A percentile compares a stretch with the other conserved stretches of the same genome.
phyloP scores from a whole-genome alignment of 1,140 invertebrate species.

The Harlomillsia oculata region DNA sequence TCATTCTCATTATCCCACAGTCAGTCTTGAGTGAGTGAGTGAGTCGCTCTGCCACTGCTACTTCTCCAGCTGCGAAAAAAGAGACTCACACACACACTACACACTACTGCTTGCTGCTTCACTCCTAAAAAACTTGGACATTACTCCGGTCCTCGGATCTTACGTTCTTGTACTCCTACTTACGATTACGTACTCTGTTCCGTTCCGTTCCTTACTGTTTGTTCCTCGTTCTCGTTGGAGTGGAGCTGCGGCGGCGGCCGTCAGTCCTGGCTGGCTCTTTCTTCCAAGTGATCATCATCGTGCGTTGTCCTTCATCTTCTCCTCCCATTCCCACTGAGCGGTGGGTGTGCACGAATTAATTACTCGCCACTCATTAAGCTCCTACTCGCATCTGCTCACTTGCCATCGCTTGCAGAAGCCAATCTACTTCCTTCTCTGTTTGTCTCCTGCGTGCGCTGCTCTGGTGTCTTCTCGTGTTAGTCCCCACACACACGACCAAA shows the following conservation, averaged over 20 bases:
- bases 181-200: no score
- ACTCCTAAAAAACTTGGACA: no score
- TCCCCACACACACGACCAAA: background rate
- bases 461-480: background rate
- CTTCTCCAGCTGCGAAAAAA: conserved; percentile 1
- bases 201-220: no score
- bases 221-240: no score
- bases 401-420: background rate
- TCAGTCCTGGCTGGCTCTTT: conserved; percentile 3
- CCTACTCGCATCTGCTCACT: conserved; percentile 30
- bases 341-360: conserved; percentile 34
- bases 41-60: conserved; percentile 11
- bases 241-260: background rate
- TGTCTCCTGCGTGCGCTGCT: background rate
- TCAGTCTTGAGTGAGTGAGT: background rate
- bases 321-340: conserved; percentile 8
- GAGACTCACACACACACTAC: background rate
- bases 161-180: no score
- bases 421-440: background rate
- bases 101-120: background rate
- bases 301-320: conserved; percentile 4
- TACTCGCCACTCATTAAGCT: conserved; percentile 34
- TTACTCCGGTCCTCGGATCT: no score
- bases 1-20: conserved; percentile 13
- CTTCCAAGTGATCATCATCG: background rate